Evolutionary conservation across 2,888 invertebrate species (phyloP), one percentile per base, ranked within the genome.

Genomic region (Troilus luridus): DNA sequence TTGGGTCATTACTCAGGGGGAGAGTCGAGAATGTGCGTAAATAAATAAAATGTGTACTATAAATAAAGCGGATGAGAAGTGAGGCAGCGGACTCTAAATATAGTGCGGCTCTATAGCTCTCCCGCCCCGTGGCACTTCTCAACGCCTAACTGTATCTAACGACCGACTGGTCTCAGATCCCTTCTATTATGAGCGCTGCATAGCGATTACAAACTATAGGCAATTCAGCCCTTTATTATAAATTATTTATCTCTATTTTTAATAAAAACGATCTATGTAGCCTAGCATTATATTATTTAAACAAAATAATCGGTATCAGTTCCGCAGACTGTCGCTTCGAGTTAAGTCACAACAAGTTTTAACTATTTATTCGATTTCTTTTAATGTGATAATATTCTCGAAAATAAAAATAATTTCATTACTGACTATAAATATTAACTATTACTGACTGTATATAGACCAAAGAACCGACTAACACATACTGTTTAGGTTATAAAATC

Each of bases 41-140:
- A 85, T 85, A 85, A 85, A 85, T 85, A 85, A 85, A 85, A 58
- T 58, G 56, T 85, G 11, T 6, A 54, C 85, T 85, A 85, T 85
- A 85, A 85, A 85, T 85, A 85, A 85, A 85, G 19, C 21, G 85
- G 56, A 85, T 56, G 85, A 85, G 85, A 85, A 85, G 85, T 85
- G 85, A 56, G 85, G 56, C 85, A 85, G 85, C 7, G 5, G n/a
- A 85, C 17, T 54, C 85, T 85, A 85, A 56, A 85, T 56, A 85
- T 85, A 85, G 85, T 17, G 27, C 17, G 14, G 5, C 41, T 41
- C 27, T 8, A 41, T 17, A 9, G 72, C 72, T 77, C 72, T 41
- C 72, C 27, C 19, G n/a, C 9, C 10, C 11, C 21, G 41, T 41
- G 6, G 11, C n/a, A 8, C n/a, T 56, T 17, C n/a, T 58, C 72